A percentile compares a stretch with the other conserved stretches of the same genome.
phyloP scores from a whole-genome alignment of 2,113 vertebrate species.

The Hyperopisus bebe region DNA sequence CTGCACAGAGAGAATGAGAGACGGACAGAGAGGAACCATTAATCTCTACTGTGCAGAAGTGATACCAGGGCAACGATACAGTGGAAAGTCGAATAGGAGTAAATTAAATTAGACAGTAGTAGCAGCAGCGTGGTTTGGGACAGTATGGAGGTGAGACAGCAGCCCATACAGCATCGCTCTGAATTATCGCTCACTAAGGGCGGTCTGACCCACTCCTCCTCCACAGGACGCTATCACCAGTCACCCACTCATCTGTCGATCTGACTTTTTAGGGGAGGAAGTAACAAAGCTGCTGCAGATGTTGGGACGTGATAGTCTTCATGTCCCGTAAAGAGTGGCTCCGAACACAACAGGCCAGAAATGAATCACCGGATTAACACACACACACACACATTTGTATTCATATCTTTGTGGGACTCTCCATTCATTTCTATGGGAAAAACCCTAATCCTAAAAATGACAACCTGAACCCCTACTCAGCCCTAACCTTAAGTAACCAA shows the following conservation, averaged over 20 bases:
- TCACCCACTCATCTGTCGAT: background rate
- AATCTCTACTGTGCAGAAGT: background rate
- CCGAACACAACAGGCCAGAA: conserved; percentile 48
- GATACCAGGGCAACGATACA: background rate
- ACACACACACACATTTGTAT: conserved; percentile 42
- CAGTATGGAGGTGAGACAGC: too few species aligned
- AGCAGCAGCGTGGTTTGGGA: background rate
- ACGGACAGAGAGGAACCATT: background rate
- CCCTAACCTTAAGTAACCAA: background rate
- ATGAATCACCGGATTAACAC: conserved; percentile 37
- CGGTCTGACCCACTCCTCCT: background rate
- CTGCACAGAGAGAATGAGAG: conserved; percentile 51
- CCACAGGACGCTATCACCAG: background rate
- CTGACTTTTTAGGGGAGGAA: conserved; percentile 35
- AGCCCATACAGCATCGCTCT: background rate
- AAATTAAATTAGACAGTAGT: background rate
- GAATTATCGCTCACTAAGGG: background rate
- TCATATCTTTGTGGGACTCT: background rate
- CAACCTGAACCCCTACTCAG: background rate
- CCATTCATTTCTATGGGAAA: background rate
- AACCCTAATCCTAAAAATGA: background rate
- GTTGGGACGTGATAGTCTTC: conserved; percentile 15
- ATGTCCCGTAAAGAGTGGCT: conserved; percentile 36
- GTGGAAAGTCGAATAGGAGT: background rate
- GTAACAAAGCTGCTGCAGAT: conserved; percentile 52